Evolutionary conservation across 2,113 vertebrate species (phyloP).

Genomic region (Notothenia rossii): DNA sequence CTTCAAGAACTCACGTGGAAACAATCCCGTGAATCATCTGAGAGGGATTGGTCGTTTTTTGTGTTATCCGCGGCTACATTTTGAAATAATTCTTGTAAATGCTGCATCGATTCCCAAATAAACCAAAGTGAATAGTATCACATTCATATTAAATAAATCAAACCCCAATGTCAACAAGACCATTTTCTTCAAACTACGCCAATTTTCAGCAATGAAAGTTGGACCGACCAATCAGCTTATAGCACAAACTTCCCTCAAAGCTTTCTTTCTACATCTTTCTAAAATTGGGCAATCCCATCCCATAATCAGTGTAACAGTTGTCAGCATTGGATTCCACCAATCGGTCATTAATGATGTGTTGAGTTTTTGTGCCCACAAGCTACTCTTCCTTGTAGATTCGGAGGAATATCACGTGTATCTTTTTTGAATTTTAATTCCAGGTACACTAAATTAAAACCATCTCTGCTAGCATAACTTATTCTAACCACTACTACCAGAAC

Average conservation of each 20-base stretch:
- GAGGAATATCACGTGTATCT: neutral
- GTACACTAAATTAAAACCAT: neutral
- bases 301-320: no score
- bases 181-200: neutral
- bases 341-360: neutral
- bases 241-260: no score
- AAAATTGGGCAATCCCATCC: no score
- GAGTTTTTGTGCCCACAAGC: neutral
- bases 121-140: neutral
- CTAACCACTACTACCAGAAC: neutral
- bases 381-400: no score
- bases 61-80: no score
- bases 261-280: no score
- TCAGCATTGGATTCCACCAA: no score
- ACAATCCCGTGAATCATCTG: slow-evolving; percentile 1
- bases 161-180: neutral
- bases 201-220: neutral
- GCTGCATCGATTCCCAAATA: neutral
- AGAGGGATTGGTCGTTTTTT: neutral
- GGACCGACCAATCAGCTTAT: neutral
- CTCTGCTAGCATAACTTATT: slow-evolving; percentile 6
- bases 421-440: neutral
- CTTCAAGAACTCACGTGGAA: neutral
- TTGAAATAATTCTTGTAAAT: neutral
- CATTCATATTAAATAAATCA: neutral